Conservation (phyloP, 37 sponge, comb jelly and placozoan species). For the Beroe forskalii region DNA sequence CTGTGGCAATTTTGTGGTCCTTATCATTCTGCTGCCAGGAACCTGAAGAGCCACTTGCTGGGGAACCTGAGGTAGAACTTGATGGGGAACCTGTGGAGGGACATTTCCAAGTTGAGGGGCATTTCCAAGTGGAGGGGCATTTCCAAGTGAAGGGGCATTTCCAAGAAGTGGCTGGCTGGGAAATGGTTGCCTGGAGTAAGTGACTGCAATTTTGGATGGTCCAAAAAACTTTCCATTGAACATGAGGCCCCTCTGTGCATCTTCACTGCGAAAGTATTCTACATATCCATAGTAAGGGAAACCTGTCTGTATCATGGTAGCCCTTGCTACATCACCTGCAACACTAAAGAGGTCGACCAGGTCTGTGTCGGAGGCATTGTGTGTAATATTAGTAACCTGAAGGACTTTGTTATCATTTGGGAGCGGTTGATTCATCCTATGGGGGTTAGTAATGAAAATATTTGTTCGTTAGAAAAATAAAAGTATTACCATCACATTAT, state of each 20-base stretch:
- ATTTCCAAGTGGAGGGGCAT: too few relatives aligned
- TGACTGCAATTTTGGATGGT: constrained; percentile 46
- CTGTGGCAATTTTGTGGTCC: background rate
- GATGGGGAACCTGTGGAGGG: too few relatives aligned
- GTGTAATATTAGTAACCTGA: constrained; percentile 58
- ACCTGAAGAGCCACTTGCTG: too few relatives aligned
- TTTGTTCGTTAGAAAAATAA: too few relatives aligned
- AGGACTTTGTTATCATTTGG: constrained; percentile 4
- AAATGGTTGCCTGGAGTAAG: background rate
- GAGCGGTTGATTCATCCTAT: background rate
- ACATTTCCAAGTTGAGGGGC: too few relatives aligned
- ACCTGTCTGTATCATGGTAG: constrained; percentile 20
- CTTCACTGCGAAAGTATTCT: constrained; percentile 16
- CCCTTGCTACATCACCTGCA: constrained; percentile 57
- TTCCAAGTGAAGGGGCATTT: constrained; percentile 7
- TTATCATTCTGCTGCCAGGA: background rate
- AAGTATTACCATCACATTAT: too few relatives aligned
- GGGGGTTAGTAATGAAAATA: too few relatives aligned
- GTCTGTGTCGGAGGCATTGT: constrained; percentile 23
- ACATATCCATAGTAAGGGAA: constrained; percentile 57
- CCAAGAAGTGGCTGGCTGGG: constrained; percentile 14
- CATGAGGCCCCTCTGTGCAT: constrained; percentile 8
- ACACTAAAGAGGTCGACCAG: constrained; percentile 49
- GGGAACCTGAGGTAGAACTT: too few relatives aligned
- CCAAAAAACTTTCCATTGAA: constrained; percentile 60